phyloP scores from a whole-genome alignment of 2,888 invertebrate species.

The Leptinotarsa tumamoca region DNA sequence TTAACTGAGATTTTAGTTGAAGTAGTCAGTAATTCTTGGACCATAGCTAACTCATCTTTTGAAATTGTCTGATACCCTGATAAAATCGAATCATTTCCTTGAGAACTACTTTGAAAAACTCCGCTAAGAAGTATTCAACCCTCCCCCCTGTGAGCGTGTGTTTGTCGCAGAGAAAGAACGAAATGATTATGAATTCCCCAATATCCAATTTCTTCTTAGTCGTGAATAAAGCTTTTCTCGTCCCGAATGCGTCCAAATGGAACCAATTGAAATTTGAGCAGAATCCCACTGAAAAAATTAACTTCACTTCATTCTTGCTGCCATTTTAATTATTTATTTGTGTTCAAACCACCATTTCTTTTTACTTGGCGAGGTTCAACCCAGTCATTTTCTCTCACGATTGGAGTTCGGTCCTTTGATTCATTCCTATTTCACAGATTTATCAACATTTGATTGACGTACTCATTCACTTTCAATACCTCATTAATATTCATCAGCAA shows the following conservation, averaged over 20 bases:
- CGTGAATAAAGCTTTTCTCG: slow-evolving; percentile 17
- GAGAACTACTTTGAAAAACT: neutral
- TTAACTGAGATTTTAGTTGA: no score
- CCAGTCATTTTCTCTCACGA: neutral
- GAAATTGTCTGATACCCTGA: no score
- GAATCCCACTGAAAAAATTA: slow-evolving; percentile 19
- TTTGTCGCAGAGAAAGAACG: neutral
- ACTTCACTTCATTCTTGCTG: slow-evolving; percentile 4
- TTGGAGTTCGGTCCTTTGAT: neutral
- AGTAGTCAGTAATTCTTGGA: no score
- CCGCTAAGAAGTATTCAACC: neutral
- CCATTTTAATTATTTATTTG: slow-evolving; percentile 18
- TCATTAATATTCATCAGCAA: neutral
- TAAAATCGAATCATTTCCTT: no score
- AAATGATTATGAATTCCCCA: slow-evolving; percentile 21
- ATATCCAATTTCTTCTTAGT: slow-evolving; percentile 20
- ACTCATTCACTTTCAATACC: neutral
- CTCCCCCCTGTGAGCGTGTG: neutral
- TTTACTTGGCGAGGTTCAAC: neutral
- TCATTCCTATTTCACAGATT: neutral
- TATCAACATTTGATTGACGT: slow-evolving; percentile 3
- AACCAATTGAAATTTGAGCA: slow-evolving; percentile 20
- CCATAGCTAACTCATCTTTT: no score
- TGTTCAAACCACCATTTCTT: slow-evolving; percentile 15
- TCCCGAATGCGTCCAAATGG: slow-evolving; percentile 5